These are phyloP conservation scores for Philopotamus ludificatus DNA, from an alignment of 1,140 invertebrate species.

Conservation along the genomic window DNA sequence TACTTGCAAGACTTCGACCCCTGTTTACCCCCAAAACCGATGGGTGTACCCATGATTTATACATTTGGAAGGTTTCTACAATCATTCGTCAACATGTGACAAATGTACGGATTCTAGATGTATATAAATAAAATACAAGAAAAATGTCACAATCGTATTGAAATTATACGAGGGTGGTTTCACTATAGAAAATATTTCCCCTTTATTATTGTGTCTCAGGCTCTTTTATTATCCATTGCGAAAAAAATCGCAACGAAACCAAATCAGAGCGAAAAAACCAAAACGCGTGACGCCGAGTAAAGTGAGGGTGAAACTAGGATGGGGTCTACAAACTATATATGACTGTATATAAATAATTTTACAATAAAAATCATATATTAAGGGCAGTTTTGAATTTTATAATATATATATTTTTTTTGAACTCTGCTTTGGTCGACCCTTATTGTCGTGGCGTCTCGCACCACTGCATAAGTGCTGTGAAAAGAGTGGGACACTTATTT, in stretches of 20 bases:
- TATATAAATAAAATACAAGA: neutral
- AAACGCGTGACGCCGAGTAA: constrained; percentile 22
- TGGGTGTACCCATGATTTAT: constrained; percentile 11
- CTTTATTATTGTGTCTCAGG: constrained; percentile 8
- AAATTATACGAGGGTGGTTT: too few relatives aligned
- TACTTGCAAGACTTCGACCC: constrained; percentile 17
- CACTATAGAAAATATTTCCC: constrained; percentile 15
- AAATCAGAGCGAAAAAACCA: constrained; percentile 22
- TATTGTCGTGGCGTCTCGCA: neutral
- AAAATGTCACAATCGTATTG: constrained; percentile 19
- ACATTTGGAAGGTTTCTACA: constrained; percentile 15
- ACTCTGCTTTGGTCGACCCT: too few relatives aligned
- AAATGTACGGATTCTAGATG: neutral
- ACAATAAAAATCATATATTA: too few relatives aligned
- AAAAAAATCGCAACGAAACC: constrained; percentile 21
- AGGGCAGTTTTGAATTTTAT: too few relatives aligned
- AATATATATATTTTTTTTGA: too few relatives aligned
- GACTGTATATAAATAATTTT: too few relatives aligned
- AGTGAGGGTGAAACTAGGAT: neutral
- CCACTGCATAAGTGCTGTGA: constrained; percentile 1
- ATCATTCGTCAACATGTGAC: constrained; percentile 1
- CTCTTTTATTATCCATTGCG: constrained; percentile 19
- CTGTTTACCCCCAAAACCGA: neutral
- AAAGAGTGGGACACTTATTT: neutral
- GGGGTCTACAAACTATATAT: too few relatives aligned